Evolutionary conservation across 2,113 vertebrate species (phyloP), one percentile per base, ranked within the genome.

Genomic region (Leptobrachium ailaonicum): DNA sequence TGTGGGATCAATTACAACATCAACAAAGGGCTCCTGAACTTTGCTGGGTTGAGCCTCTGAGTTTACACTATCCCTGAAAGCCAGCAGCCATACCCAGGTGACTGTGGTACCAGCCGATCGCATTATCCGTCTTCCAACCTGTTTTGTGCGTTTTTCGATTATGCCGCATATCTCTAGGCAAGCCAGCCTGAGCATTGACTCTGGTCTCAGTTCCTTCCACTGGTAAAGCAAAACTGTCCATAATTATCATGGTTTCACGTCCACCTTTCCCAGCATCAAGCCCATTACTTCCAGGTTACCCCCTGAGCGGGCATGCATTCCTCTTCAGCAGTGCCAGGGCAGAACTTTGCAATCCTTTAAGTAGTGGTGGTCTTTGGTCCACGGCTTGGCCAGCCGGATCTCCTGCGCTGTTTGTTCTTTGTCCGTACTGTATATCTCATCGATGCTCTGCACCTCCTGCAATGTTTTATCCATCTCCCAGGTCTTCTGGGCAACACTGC

Each of bases 231-330:
- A 99, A 99, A 87, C 98, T 99, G 93, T 99, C 97, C 97, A 98
- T 99, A 71, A 99, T 99, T 85, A 95, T 99, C 98, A 99, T 99
- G 58, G 97, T 99, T 83, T 99, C 98, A 0, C 98, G 13, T 99
- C 98, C 85, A 99, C 98, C 85, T 99, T 99, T 56, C 98, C 97
- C 84, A 99, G 89, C 98, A 99, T 99, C 8, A 99, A 92, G 58
- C 98, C 98, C 98, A 99, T 99, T 91, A 99, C 98, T 89, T 99
- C 98, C 89, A 99, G 87, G 90, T 97, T 99, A 44, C 97, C 97
- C 40, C 98, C 98, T 0, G 98, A 98, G 78, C 98, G 87, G 83
- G 98, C 98, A 42, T 99, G 97, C 97, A 99, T 99, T 86, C 96
- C 99, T 99, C 92, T 99, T 99, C 89, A 99, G 85, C 41, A 99